Conservation (phyloP, 2,113 vertebrate species). For the Brachionichthys hirsutus region DNA sequence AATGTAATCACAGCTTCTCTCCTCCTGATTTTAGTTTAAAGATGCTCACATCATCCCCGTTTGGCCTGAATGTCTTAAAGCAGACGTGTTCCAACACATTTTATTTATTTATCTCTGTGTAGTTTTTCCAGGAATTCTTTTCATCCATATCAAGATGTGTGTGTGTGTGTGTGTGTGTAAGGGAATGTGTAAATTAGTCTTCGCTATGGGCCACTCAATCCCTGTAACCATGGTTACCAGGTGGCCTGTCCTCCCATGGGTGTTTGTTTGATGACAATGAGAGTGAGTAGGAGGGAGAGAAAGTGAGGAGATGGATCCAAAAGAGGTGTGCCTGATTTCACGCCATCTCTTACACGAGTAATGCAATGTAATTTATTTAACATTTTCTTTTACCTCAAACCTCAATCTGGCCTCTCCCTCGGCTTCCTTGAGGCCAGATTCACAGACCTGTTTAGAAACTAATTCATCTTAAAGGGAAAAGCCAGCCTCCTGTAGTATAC, state of each 20-base stretch:
- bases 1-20: conserved; percentile 60
- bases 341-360: conserved; percentile 13
- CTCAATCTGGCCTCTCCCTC: conserved; percentile 16
- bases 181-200: conserved; percentile 24
- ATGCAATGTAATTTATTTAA: neutral
- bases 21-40: conserved; percentile 1
- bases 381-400: neutral
- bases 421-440: conserved; percentile 44
- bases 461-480: conserved; percentile 57
- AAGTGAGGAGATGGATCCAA: neutral
- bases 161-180: conserved; percentile 3
- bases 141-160: too few relatives aligned
- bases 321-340: conserved; percentile 13
- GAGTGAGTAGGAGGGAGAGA: neutral
- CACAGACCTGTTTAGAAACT: conserved; percentile 43
- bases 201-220: conserved; percentile 34
- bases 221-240: conserved; percentile 67
- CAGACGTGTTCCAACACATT: too few relatives aligned
- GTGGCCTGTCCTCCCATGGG: conserved; percentile 61
- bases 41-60: neutral
- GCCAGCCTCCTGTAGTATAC: conserved; percentile 19
- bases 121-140: too few relatives aligned
- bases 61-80: too few relatives aligned
- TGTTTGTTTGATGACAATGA: conserved; percentile 49
- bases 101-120: too few relatives aligned